Evolutionary conservation across 2,797 vertebrate species (phyloP).

Genomic region (Tadarida brasiliensis): DNA sequence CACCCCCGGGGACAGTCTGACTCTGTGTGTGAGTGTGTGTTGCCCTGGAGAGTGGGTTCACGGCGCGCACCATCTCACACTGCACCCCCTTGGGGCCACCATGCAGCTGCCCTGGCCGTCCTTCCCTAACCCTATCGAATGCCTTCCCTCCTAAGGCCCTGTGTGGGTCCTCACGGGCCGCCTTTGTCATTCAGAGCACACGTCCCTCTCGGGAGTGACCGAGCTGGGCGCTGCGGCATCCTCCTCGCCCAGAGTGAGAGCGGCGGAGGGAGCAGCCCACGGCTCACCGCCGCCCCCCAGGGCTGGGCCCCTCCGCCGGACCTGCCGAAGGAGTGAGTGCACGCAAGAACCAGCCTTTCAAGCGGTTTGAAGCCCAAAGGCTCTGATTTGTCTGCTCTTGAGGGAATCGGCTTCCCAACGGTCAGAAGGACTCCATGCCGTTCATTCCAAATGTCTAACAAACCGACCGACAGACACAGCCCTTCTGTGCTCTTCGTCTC

Average conservation of each 20-base stretch:
- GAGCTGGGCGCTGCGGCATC: background rate
- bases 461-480: background rate
- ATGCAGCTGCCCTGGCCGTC: background rate
- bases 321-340: background rate
- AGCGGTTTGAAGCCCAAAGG: background rate
- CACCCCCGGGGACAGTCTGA: background rate
- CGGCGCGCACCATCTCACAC: fast-evolving
- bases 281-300: background rate
- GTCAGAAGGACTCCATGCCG: background rate
- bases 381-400: background rate
- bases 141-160: background rate
- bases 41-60: background rate
- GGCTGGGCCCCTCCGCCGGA: background rate
- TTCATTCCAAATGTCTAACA: background rate
- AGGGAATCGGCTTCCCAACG: background rate
- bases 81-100: fast-evolving
- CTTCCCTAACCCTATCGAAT: background rate
- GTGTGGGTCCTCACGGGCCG: too few species aligned
- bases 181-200: background rate
- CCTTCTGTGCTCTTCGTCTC: background rate
- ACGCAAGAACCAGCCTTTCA: background rate
- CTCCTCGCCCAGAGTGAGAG: background rate
- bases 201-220: too few species aligned
- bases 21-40: fast-evolving
- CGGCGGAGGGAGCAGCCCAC: too few species aligned